These are phyloP conservation scores for Drosophila lacertosa DNA, from an alignment of 1,140 invertebrate genomes.

Conservation along the genomic window DNA sequence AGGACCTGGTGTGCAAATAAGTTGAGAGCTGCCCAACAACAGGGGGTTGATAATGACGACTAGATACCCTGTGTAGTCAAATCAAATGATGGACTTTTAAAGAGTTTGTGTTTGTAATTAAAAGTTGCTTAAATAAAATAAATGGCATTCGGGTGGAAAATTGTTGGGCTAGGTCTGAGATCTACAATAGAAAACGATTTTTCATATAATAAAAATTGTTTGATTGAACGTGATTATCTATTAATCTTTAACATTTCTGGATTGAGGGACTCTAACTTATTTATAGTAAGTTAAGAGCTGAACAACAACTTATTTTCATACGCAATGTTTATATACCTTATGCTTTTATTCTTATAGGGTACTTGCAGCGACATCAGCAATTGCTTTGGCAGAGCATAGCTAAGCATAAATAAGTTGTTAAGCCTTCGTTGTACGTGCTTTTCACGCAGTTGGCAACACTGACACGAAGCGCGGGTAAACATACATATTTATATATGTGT, in stretches of 20 bases:
- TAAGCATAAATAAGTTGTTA: slow-evolving; percentile 81
- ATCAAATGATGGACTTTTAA: not conserved
- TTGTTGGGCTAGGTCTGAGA: too few relatives aligned
- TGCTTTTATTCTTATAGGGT: slow-evolving; percentile 8
- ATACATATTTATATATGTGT: slow-evolving; percentile 19
- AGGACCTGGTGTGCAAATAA: slow-evolving; percentile 37
- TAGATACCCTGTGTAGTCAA: slow-evolving; percentile 1
- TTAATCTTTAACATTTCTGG: too few relatives aligned
- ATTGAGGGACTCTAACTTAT: too few relatives aligned
- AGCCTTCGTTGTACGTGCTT: slow-evolving; percentile 73
- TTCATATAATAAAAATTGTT: too few relatives aligned
- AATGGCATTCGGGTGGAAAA: too few relatives aligned
- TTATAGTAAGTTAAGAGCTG: too few relatives aligned
- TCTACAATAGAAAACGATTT: too few relatives aligned
- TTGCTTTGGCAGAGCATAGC: slow-evolving; percentile 40
- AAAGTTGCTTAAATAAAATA: too few relatives aligned
- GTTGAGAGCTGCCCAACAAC: not conserved
- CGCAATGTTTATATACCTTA: not conserved
- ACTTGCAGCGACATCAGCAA: slow-evolving; percentile 17
- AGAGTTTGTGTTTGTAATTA: too few relatives aligned
- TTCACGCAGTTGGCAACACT: slow-evolving; percentile 62
- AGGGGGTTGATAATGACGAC: not conserved
- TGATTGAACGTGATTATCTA: too few relatives aligned
- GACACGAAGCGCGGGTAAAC: slow-evolving; percentile 27
- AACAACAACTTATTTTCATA: too few relatives aligned